Conservation (phyloP, 2,797 vertebrate species). For the Cirrhinus molitorella region DNA sequence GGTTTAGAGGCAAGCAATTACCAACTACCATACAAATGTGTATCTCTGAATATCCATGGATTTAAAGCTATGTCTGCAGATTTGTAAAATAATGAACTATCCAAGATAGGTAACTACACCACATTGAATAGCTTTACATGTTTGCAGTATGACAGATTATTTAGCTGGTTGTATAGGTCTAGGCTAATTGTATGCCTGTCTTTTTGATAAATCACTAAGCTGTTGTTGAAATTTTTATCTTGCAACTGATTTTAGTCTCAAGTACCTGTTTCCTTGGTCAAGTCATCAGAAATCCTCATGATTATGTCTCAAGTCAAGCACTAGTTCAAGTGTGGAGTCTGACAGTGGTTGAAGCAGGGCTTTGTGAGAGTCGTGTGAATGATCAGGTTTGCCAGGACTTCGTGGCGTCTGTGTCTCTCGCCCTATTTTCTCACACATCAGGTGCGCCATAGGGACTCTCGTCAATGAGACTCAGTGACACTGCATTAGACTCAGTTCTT, state of each 20-base stretch:
- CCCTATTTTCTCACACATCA: slow-evolving; percentile 59
- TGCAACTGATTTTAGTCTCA: not conserved
- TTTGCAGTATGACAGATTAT: slow-evolving; percentile 23
- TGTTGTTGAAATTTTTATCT: slow-evolving; percentile 19
- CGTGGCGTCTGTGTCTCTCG: slow-evolving; percentile 50
- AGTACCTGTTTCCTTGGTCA: not conserved
- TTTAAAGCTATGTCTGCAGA: not conserved
- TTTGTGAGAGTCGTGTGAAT: slow-evolving; percentile 55
- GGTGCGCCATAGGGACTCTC: slow-evolving; percentile 57
- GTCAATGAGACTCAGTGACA: slow-evolving; percentile 62
- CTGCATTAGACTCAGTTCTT: slow-evolving; percentile 63
- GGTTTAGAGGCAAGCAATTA: slow-evolving; percentile 11
- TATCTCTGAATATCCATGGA: not conserved
- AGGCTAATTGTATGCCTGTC: slow-evolving; percentile 17
- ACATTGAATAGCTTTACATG: not conserved
- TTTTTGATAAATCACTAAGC: slow-evolving; percentile 15
- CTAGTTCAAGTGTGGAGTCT: slow-evolving; percentile 6
- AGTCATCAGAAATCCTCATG: not conserved
- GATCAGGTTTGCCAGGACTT: slow-evolving; percentile 53
- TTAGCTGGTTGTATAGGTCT: slow-evolving; percentile 5
- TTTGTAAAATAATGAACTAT: slow-evolving; percentile 21
- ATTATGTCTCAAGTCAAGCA: not conserved
- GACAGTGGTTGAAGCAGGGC: slow-evolving; percentile 6
- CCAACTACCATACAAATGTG: not conserved
- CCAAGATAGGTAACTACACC: slow-evolving; percentile 5